Evolutionary conservation across 2,113 vertebrate genomes (phyloP).

Genomic region (Kryptolebias marmoratus): DNA sequence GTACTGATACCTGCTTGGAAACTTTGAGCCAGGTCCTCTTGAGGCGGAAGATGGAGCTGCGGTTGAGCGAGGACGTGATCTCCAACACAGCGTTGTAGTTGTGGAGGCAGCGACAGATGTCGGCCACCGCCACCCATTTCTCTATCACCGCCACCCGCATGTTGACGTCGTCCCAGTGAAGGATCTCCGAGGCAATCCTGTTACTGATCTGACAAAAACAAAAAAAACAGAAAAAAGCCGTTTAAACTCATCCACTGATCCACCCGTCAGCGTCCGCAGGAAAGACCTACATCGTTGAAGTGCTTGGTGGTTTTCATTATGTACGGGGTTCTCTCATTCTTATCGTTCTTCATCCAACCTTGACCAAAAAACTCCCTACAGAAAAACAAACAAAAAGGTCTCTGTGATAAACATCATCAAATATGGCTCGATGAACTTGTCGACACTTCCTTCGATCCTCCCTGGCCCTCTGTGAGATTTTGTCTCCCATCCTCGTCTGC

Average conservation of each 20-base stretch:
- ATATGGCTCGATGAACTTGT: too few relatives aligned
- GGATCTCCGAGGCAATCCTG: slow-evolving; percentile 94
- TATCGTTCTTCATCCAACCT: slow-evolving; percentile 98
- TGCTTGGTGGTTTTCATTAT: slow-evolving; percentile 98
- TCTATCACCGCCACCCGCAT: slow-evolving; percentile 87
- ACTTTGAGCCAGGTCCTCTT: slow-evolving; percentile 99
- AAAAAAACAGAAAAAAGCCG: slow-evolving; percentile 1
- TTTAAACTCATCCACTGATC: neutral
- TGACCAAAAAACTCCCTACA: slow-evolving; percentile 97
- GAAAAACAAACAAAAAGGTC: neutral
- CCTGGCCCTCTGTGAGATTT: neutral
- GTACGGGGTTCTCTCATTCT: slow-evolving; percentile 93
- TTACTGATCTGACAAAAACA: slow-evolving; percentile 86
- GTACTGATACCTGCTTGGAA: slow-evolving; percentile 90
- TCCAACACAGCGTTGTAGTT: slow-evolving; percentile 98
- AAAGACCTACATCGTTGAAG: slow-evolving; percentile 91
- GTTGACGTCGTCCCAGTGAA: slow-evolving; percentile 88
- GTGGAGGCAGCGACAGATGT: slow-evolving; percentile 96
- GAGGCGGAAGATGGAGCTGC: slow-evolving; percentile 95
- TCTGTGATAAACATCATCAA: neutral
- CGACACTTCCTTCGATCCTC: neutral
- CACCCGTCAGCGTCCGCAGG: neutral
- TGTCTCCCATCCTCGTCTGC: slow-evolving; percentile 20
- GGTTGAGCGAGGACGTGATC: slow-evolving; percentile 96
- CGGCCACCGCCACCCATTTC: slow-evolving; percentile 98